Base-by-base conservation (phyloP, 2,113 vertebrate species). In the Poeciliopsis prolifica region DNA sequence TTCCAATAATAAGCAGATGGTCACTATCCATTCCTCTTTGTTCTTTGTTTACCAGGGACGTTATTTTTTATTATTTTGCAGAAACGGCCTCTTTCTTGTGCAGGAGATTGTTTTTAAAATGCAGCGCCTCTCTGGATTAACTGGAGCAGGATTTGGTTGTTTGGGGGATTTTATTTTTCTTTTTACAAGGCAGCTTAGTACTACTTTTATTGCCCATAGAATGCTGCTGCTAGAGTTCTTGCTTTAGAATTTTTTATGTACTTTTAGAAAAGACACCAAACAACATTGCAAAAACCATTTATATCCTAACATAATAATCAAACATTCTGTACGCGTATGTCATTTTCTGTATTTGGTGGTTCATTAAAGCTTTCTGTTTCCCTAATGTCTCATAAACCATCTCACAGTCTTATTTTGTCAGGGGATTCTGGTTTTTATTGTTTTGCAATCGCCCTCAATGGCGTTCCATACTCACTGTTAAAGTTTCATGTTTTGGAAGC, bases 51-150 rank as follows among this genome's bases (percentile, higher is more conserved):
- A 29, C 58, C 24, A n/a, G 48, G 22, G 22, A 58, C 3, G 17
- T 70, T 30, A 29, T 37, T 28, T 76, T 68, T 61, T 24, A 29
- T 11, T 10, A n/a, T 40, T 35, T 40, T 78, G 26, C 75, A 61
- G 51, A 26, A 83, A 65, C 60, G 71, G 62, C 61, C 51, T 70
- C 44, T 65, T 37, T 37, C 35, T 37, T 37, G 35, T 51, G 24
- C 73, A 40, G 64, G 58, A 40, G 42, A 72, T 84, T 86, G 75
- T 82, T 80, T 84, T 65, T 81, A 62, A 75, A 81, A 42, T 70
- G 70, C 67, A 89, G 62, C 77, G 82, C 85, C 71, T 70, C 64
- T 70, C 48, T 66, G 79, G 87, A 91, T 91, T 87, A 91, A 81
- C 63, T 67, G 60, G 62, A 83, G 62, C 44, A 29, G 77, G 73